Evolutionary conservation across 2,113 vertebrate species (phyloP), one percentile per base, ranked within the genome.

Genomic region (Nycticorax nycticorax): DNA sequence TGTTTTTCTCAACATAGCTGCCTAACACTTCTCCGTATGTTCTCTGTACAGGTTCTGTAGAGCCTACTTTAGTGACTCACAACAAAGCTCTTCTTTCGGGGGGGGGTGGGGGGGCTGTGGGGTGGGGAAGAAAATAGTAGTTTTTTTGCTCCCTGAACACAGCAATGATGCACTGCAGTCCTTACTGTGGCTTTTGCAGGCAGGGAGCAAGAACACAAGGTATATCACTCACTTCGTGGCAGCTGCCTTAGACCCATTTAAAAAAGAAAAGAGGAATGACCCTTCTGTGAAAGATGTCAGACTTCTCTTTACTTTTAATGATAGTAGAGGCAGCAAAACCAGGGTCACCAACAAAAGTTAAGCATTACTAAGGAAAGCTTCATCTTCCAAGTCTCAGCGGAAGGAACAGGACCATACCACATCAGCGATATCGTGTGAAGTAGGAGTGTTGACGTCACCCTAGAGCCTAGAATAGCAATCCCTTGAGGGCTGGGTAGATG

Each of bases 391-490:
- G 41, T 39, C 41, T 82, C 45, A 76, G 62, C 57, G 55, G 81
- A 66, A 82, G 71, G 33, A 81, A 77, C 6, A 41, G 62, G 91
- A 45, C 73, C 59, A 53, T 45, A 82, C 52, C 76, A 81, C 73
- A 75, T 81, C 76, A 89, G 88, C 12, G 21, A 45, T 68, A 41
- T 8, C 3, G 0, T 3, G 7, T 69, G 83, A 81, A 83, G 60
- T 6, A 47, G 43, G 62, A 89, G n/a, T 9, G 53, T 33, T 95
- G 95, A 96, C 71, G 14, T 95, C 93, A 96, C 77, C 28, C 48
- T n/a, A 43, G 76, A 56, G 76, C 94, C 76, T 79, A 50, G 94
- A 96, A 97, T 88, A 93, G 89, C 73, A 60, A 9, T 95, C 91
- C 84, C 71, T 10, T 15, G 89, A 85, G 87, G 67, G 23, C 64